Percentiles rank a stretch among this genome's conserved stretches.
Conservation (phyloP, 2,888 invertebrate species). For the Coenonympha glycerion region DNA sequence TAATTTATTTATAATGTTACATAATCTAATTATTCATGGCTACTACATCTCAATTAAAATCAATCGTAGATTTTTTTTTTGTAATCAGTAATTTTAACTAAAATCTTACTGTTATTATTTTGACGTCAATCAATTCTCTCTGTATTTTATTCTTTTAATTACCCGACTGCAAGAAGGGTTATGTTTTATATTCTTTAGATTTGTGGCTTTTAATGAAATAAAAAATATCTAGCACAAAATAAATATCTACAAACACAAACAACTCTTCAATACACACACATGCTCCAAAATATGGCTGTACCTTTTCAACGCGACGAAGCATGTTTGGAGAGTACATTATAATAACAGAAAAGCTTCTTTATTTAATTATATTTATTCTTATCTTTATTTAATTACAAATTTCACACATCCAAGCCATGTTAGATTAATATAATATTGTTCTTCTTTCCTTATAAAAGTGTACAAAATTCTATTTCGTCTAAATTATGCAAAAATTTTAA, state of each 20-base stretch:
- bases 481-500: constrained; percentile 11
- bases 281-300: constrained; percentile 42
- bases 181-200: too few relatives aligned
- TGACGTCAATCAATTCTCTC: too few relatives aligned
- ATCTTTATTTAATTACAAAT: constrained; percentile 58
- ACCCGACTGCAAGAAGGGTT: too few relatives aligned
- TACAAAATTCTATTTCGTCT: constrained; percentile 33
- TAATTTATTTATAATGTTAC: too few relatives aligned
- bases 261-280: constrained; percentile 54
- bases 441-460: constrained; percentile 31
- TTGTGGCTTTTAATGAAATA: background rate
- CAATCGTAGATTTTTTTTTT: too few relatives aligned
- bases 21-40: too few relatives aligned
- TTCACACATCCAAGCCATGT: constrained; percentile 55
- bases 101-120: too few relatives aligned
- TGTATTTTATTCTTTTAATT: too few relatives aligned
- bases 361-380: constrained; percentile 48
- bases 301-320: constrained; percentile 21
- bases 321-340: constrained; percentile 28
- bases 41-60: too few relatives aligned
- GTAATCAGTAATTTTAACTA: too few relatives aligned
- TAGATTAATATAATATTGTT: constrained; percentile 37
- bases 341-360: constrained; percentile 41
- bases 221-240: background rate
- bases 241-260: constrained; percentile 26